Evolutionary conservation across 2,888 invertebrate species (phyloP).

Genomic region (Tuberolachnus salignus): DNA sequence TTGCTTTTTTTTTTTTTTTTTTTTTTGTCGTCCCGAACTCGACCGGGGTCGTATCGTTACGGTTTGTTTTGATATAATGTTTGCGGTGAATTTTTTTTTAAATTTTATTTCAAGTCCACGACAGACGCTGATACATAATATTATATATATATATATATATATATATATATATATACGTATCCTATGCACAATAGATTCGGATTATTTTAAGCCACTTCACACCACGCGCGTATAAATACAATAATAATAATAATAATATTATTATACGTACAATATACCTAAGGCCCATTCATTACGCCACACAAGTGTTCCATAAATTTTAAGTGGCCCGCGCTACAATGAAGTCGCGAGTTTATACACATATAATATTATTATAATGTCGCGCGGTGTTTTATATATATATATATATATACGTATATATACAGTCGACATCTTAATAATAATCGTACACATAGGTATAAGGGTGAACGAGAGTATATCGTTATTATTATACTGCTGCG

Average conservation of each 20-base stretch:
- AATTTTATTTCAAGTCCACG: conserved; percentile 12
- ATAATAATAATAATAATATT: background rate
- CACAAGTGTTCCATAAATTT: conserved; percentile 41
- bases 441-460: too few species aligned
- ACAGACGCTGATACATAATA: background rate
- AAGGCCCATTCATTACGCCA: conserved; percentile 34
- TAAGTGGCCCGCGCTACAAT: conserved; percentile 42
- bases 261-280: background rate
- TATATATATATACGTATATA: background rate
- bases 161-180: background rate
- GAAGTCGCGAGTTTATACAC: background rate
- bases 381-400: background rate
- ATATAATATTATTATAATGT: conserved; percentile 5
- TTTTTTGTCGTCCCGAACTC: too few species aligned
- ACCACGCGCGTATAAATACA: conserved; percentile 1
- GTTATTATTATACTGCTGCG: background rate
- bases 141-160: background rate
- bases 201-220: conserved; percentile 51
- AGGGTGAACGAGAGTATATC: background rate
- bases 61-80: conserved; percentile 46
- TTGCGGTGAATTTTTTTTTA: background rate
- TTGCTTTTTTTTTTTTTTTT: too few species aligned
- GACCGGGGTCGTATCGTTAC: conserved; percentile 24
- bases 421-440: background rate
- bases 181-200: conserved; percentile 42